Base-by-base conservation (phyloP, 1,140 invertebrate genomes). In the Amphibalanus amphitrite region DNA sequence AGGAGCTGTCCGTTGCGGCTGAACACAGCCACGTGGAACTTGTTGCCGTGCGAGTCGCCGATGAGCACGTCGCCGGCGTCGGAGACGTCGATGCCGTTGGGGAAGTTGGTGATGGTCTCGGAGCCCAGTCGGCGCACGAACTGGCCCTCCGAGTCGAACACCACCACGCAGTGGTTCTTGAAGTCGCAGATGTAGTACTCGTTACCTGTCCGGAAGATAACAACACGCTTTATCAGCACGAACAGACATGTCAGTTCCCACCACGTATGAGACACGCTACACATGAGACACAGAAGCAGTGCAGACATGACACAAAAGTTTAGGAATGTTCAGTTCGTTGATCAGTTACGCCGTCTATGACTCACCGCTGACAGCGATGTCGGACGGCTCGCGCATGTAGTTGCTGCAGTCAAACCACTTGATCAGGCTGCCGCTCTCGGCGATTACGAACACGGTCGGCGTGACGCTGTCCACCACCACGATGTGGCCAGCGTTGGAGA, bases 181-280 rank as follows among this genome's bases (percentile, higher is more conserved):
- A 97, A 98, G 81, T 98, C 95, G 80, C 95, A 97, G 29, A 97
- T 92, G 82, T 93, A 98, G 82, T 93, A 97, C 80, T 96, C 92
- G 77, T 93, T 92, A 73, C 90, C 64, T 65, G 26, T 17, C 38
- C 38, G 38, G n/a, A n/a, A n/a, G n/a, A n/a, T n/a, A n/a, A n/a
- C n/a, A n/a, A n/a, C n/a, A n/a, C n/a, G n/a, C n/a, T n/a, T n/a
- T n/a, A n/a, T n/a, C n/a, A n/a, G n/a, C n/a, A n/a, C n/a, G n/a
- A n/a, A n/a, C n/a, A n/a, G n/a, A n/a, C n/a, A n/a, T n/a, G n/a
- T n/a, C n/a, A n/a, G n/a, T n/a, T n/a, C n/a, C n/a, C n/a, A n/a
- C n/a, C n/a, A n/a, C n/a, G n/a, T n/a, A n/a, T n/a, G n/a, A n/a
- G n/a, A n/a, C n/a, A n/a, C n/a, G n/a, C n/a, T n/a, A n/a, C n/a